Evolutionary conservation across 1,140 invertebrate species (phyloP).

Genomic region (Stegodyphus dumicola): DNA sequence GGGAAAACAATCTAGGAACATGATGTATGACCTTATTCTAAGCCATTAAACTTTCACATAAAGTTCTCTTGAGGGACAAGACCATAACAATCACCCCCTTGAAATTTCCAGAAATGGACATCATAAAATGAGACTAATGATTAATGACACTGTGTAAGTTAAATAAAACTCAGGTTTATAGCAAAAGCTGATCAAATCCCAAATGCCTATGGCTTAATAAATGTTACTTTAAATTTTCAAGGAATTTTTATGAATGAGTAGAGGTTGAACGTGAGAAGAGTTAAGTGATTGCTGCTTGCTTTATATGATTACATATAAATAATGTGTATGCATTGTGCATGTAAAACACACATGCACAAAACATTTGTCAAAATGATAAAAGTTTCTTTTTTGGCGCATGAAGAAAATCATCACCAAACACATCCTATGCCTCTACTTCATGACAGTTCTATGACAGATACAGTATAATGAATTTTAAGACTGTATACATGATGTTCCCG

Average conservation of each 20-base stretch:
- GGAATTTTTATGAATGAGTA: constrained; percentile 42
- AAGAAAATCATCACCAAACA: constrained; percentile 53
- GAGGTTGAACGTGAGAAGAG: constrained; percentile 31
- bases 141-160: constrained; percentile 20
- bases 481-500: constrained; percentile 25
- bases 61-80: constrained; percentile 45
- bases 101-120: constrained; percentile 56
- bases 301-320: constrained; percentile 53
- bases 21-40: constrained; percentile 40
- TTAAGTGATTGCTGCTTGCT: constrained; percentile 55
- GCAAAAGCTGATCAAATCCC: constrained; percentile 19
- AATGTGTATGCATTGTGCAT: constrained; percentile 46
- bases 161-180: constrained; percentile 38
- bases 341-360: constrained; percentile 43
- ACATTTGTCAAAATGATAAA: constrained; percentile 39
- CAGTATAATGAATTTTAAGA: constrained; percentile 44
- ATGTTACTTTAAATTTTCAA: constrained; percentile 53
- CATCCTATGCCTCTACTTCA: constrained; percentile 40
- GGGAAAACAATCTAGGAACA: constrained; percentile 36
- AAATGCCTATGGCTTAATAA: constrained; percentile 50
- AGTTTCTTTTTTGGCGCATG: constrained; percentile 23
- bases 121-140: constrained; percentile 51
- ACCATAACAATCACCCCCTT: constrained; percentile 32
- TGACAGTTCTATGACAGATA: constrained; percentile 49
- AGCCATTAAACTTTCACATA: constrained; percentile 15